Evolutionary conservation across 2,113 vertebrate species (phyloP), one percentile per base, ranked within the genome.

Genomic region (Holacanthus passer): DNA sequence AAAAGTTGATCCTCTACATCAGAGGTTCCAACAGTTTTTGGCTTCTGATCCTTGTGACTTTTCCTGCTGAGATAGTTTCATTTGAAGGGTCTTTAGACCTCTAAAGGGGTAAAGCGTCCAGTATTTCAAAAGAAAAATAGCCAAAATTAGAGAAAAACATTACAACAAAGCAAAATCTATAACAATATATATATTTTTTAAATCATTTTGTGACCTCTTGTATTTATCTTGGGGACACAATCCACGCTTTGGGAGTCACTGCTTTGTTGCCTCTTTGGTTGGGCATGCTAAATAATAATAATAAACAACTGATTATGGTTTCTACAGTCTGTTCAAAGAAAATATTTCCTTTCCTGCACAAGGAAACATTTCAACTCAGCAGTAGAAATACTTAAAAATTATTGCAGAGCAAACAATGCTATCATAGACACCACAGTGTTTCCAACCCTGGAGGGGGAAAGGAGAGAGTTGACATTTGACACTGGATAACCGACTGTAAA

Each of bases 381-480:
- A 32, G 37, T 17, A 48, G 27, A 77, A 72, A 55, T 31, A 10
- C 50, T 35, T 56, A 3, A 47, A 35, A 8, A n/a, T 60, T 12
- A n/a, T 14, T 24, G 31, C 59, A 37, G 37, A 27, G 16, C 35
- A 41, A 37, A 52, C 35, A 31, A 31, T 16, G 3, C 37, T 60
- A 27, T 53, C 43, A 66, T 47, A 67, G 12, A 45, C 17, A 27
- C 55, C 27, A 55, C 31, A 11, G 14, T 16, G 59, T 74, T 70
- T 66, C 19, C 13, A 41, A 16, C 59, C 45, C 39, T 12, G 39
- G 9, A 48, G 20, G 52, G 74, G 70, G 73, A 55, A 29, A 43
- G 45, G 35, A 45, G 27, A 48, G 29, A n/a, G 39, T 29, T 75
- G 77, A 72, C 79, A 79, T 81, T 56, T 80, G 73, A 82, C 71